These are phyloP conservation scores for Phaedon cochleariae DNA, from an alignment of 2,888 invertebrate genomes.

Conservation along the genomic window DNA sequence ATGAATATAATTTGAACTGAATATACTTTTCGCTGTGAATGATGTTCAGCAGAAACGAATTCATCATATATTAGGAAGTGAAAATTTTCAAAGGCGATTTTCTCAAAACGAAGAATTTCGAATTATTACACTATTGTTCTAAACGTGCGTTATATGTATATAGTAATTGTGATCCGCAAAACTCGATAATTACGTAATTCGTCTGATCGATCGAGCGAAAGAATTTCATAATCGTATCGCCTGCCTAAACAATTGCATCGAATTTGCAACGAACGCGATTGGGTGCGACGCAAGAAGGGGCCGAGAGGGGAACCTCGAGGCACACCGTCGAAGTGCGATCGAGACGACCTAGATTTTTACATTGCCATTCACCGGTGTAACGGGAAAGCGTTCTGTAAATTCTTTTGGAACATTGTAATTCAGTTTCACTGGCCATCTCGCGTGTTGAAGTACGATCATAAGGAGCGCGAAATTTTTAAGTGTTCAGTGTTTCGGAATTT, in stretches of 20 bases:
- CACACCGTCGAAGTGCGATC: constrained; percentile 42
- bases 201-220: not conserved
- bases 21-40: too few species aligned
- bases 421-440: constrained; percentile 51
- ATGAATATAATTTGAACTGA: too few species aligned
- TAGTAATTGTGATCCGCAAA: too few species aligned
- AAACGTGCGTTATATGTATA: too few species aligned
- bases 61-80: too few species aligned
- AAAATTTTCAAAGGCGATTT: too few species aligned
- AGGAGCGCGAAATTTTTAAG: not conserved
- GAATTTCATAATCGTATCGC: not conserved
- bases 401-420: constrained; percentile 50
- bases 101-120: too few species aligned
- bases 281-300: constrained; percentile 26
- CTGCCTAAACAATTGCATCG: constrained; percentile 14
- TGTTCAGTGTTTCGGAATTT: not conserved
- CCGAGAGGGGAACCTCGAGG: constrained; percentile 34
- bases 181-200: too few species aligned
- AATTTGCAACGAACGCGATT: constrained; percentile 14
- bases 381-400: constrained; percentile 54
- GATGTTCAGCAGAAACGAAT: too few species aligned
- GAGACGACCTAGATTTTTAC: constrained; percentile 58
- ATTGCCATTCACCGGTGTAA: constrained; percentile 57
- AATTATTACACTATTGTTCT: too few species aligned
- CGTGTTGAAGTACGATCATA: constrained; percentile 30